Evolutionary conservation across 2,888 invertebrate species (phyloP), one percentile per base, ranked within the genome.

Genomic region (Drosophila buzzatii): DNA sequence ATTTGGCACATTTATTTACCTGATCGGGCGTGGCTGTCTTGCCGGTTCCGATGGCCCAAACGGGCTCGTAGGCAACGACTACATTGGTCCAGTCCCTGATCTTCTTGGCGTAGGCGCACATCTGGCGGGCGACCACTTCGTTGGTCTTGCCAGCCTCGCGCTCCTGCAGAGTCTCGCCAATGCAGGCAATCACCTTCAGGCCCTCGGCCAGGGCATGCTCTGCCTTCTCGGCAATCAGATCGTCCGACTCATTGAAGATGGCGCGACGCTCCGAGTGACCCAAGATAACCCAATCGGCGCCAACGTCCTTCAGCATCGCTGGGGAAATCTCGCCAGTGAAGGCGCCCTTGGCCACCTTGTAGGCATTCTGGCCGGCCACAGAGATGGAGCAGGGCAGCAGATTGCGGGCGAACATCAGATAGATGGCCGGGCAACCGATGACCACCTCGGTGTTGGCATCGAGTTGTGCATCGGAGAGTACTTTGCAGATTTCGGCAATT

Each of bases 11-110:
- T 18, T 3, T 0, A 35, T 76, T 70, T 89, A 96, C 97, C 94
- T 99, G 98, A 90, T 97, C 96, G 0, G 99, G 99, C 3, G 97
- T 95, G n/a, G 99, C 99, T 20, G 98, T 99, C 94, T 98, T 98
- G 72, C 99, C 99, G 7, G 99, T 99, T 61, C 99, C 99, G 92
- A 99, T 99, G 57, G 99, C 99, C 99, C 99, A 99, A 0, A 99
- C 99, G 20, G 99, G 99, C 93, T 99, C 99, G 92, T 99, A 99
- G n/a, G 99, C 99, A 61, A 99, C 94, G 6, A 99, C 99, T 33
- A 99, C 97, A 82, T 97, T 96, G 63, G 94, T 95, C 94, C 95
- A 95, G 85, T 94, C 94, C 82, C 94, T 95, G 76, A 97, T 95
- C 91, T 96, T 96, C 84, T 96, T 95, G 14, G 96, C 94, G 70